Conservation (phyloP, 2,797 vertebrate species). For the Meda fulgida region DNA sequence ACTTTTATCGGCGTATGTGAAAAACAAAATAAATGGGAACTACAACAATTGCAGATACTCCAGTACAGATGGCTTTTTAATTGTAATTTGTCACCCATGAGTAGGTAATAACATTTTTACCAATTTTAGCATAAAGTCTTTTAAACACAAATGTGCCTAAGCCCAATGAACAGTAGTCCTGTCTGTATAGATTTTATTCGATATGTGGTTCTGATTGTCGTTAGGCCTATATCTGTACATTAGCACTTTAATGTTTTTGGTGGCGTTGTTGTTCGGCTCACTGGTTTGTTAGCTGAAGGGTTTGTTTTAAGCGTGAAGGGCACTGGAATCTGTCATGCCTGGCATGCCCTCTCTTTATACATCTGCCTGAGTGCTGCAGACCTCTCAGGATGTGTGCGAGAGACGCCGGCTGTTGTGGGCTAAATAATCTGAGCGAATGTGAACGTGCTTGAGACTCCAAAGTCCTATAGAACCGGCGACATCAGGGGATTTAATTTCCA, state of each 20-base stretch:
- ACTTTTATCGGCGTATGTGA: not conserved
- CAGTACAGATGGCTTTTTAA: not conserved
- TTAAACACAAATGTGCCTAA: too few species aligned
- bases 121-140: not conserved
- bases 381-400: constrained; percentile 13
- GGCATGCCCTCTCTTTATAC: constrained; percentile 42
- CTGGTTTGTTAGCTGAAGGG: constrained; percentile 49
- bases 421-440: constrained; percentile 3
- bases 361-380: constrained; percentile 37
- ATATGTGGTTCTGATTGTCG: not conserved
- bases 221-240: constrained; percentile 1
- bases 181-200: not conserved
- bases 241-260: constrained; percentile 21
- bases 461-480: not conserved
- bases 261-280: not conserved
- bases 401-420: constrained; percentile 2
- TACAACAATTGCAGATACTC: not conserved
- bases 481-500: constrained; percentile 18
- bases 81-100: not conserved
- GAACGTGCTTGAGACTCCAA: constrained; percentile 5
- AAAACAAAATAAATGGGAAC: not conserved
- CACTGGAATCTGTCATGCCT: constrained; percentile 58
- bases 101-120: not conserved
- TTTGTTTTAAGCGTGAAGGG: constrained; percentile 61
- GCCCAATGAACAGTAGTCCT: not conserved